Evolutionary conservation across 2,797 vertebrate genomes (phyloP), one percentile per base, ranked within the genome.

Genomic region (Anguilla anguilla): DNA sequence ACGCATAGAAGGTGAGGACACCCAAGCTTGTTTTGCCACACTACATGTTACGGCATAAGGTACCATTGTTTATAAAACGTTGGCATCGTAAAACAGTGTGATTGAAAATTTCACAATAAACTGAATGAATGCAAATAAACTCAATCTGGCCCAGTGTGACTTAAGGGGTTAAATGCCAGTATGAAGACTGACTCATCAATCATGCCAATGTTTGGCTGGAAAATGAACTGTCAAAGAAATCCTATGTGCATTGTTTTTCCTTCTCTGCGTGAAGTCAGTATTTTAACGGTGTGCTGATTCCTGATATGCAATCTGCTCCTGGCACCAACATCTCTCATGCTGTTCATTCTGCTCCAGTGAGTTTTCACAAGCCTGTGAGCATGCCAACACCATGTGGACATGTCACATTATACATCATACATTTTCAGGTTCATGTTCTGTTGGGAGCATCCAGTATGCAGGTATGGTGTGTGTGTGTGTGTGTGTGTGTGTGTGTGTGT

Each of bases 101-200:
- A 46, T 46, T 46, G 43, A 46, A 46, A 46, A 46, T 46, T 46
- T 46, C 43, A 46, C 43, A 5, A 46, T 46, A 46, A 46, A 46
- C 43, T 46, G 43, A 46, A 46, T 46, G 43, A 46, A 46, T 46
- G 4, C 43, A 46, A 46, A 46, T 46, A 46, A 46, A 46, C 43
- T 46, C 43, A 46, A 4, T 46, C 43, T 46, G 43, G 43, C 43
- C 43, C 43, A 46, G 46, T 46, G 43, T 46, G 43, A 46, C 43
- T 46, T 46, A 46, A 46, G 43, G 43, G 43, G 43, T 46, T 46
- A 51, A 82, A 82, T 82, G 22, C 79, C 86, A 91, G 88, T 87
- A 85, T 87, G 88, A 72, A 1, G 86, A 86, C 91, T 94, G 92
- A 94, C 88, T 93, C 92, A 93, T 93, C 92, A 90, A 86, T 88